Evolutionary conservation across 2,888 invertebrate genomes (phyloP), one percentile per base, ranked within the genome.

Genomic region (Drosophila macrospina): DNA sequence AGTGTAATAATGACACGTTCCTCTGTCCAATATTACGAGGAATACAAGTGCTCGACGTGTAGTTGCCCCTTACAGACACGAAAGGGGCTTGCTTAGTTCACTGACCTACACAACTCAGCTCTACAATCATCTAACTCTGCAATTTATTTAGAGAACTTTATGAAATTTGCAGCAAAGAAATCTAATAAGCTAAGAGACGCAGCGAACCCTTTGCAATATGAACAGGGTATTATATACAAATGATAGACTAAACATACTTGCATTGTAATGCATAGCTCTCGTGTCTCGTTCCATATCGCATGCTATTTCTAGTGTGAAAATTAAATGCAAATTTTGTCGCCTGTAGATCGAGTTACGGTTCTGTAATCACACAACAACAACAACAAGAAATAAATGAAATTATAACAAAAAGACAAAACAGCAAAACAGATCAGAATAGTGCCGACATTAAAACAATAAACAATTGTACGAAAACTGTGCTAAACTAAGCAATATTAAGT

Each of bases 241-340:
- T 26, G 7, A 2, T 41, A 45, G 39, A 57, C 51, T 52, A 68
- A 67, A 44, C 66, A 47, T 10, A 26, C 15, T 4, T 10, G 13
- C 20, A 15, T 44, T 24, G 10, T 8, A n/a, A 20, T n/a, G n/a
- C n/a, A 3, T 8, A 30, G 8, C 30, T 57, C 37, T 57, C 45
- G 66, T 64, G 64, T 13, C 45, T 13, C 13, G 13, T 15, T 57
- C 13, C 11, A n/a, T 51, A 59, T 61, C 54, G 54, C 64, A 32
- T 44, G 11, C 20, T 41, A 34, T 41, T 24, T 34, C 11, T 64
- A 36, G 64, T 83, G 83, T 76, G 63, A 80, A 76, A 80, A 37
- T 52, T 45, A 20, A 79, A 77, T 76, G 63, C 62, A 52, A 76
- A 69, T 72, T 60, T 71, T 56, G 54, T 64, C 69, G 60, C 64